Evolutionary conservation across 2,113 vertebrate genomes (phyloP).

Genomic region (Syrmaticus mikado): DNA sequence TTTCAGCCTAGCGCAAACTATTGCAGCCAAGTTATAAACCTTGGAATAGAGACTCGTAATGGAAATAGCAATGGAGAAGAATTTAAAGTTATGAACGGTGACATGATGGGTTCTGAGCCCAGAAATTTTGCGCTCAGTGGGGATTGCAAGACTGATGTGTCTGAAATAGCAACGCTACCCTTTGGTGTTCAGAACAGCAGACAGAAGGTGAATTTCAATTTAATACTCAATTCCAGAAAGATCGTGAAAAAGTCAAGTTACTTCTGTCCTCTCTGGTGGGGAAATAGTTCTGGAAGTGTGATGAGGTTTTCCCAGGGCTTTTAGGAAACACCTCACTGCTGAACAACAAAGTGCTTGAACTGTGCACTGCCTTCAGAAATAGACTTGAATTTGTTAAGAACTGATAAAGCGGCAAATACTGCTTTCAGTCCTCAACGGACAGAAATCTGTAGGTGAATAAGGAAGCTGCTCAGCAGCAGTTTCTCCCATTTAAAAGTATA

Average conservation of each 20-base stretch:
- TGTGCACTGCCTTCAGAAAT: neutral
- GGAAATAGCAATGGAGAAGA: neutral
- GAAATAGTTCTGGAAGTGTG: neutral
- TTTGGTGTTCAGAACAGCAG: neutral
- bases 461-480: neutral
- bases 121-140: neutral
- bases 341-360: neutral
- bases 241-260: neutral
- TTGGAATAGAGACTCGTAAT: neutral
- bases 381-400: neutral
- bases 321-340: neutral
- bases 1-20: neutral
- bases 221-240: neutral
- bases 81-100: neutral
- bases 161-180: neutral
- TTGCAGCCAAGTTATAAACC: neutral
- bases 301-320: neutral
- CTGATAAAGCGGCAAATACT: neutral
- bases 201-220: neutral
- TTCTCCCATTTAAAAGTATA: neutral
- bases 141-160: neutral
- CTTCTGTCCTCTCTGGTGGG: neutral
- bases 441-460: neutral
- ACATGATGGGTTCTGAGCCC: neutral
- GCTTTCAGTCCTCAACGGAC: neutral